A percentile compares a stretch with the other conserved stretches of the same genome.
These are phyloP conservation scores for Eptesicus fuscus DNA, from an alignment of 2,113 vertebrate genomes.

Conservation along the genomic window DNA sequence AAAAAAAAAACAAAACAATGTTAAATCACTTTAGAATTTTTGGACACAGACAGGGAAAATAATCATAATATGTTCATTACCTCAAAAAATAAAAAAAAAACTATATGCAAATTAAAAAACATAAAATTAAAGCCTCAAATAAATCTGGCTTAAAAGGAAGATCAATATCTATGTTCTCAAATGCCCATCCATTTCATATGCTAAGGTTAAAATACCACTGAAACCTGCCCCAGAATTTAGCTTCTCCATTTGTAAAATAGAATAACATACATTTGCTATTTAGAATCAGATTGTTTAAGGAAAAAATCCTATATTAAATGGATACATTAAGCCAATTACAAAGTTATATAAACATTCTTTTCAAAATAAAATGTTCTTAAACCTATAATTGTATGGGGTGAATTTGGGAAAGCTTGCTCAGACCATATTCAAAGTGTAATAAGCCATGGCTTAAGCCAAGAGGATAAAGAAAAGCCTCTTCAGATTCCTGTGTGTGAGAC, in stretches of 20 bases:
- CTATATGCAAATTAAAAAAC: not conserved
- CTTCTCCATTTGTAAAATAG: not conserved
- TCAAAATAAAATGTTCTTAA: slow-evolving; percentile 17
- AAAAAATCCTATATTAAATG: not conserved
- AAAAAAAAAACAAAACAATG: not conserved
- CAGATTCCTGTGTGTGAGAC: slow-evolving; percentile 23
- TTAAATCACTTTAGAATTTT: not conserved
- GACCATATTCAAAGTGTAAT: slow-evolving; percentile 22
- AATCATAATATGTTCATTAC: not conserved
- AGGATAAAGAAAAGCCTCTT: slow-evolving; percentile 45
- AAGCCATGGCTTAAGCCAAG: not conserved
- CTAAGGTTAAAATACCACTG: not conserved
- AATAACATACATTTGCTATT: not conserved
- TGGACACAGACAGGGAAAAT: not conserved
- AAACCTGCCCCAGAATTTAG: not conserved
- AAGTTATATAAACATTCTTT: slow-evolving; percentile 23
- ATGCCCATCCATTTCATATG: not conserved
- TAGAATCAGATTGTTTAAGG: not conserved
- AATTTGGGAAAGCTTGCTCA: not conserved
- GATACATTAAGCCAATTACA: slow-evolving; percentile 15
- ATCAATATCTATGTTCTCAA: not conserved
- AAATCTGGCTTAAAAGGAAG: not conserved
- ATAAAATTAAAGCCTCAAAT: not conserved
- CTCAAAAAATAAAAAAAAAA: not conserved
- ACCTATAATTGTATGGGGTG: not conserved